These are phyloP conservation scores for Stenichneumon culpator DNA, from an alignment of 2,888 invertebrate genomes.

Conservation along the genomic window DNA sequence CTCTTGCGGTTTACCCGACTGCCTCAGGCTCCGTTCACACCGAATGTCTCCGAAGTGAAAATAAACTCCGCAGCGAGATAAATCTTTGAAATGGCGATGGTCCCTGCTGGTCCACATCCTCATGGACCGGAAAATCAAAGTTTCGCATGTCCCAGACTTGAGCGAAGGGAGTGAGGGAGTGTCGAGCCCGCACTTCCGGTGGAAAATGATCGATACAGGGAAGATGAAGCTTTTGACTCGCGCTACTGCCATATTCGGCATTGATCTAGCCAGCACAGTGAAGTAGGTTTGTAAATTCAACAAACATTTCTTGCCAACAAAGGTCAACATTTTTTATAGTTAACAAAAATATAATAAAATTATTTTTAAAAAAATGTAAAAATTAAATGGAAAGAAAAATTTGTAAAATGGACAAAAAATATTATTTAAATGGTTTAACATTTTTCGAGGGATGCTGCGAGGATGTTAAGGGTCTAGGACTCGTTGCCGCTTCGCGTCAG, in stretches of 20 bases:
- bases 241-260: too few species aligned
- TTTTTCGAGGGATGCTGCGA: neutral
- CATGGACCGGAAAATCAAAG: conserved; percentile 36
- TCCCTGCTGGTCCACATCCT: conserved; percentile 28
- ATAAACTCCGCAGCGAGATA: neutral
- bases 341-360: neutral
- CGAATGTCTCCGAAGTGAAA: conserved; percentile 12
- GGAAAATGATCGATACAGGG: neutral
- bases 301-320: neutral
- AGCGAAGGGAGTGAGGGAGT: neutral
- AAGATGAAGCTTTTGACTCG: neutral
- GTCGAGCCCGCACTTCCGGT: neutral
- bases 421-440: neutral
- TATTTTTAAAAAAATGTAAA: neutral
- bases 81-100: neutral
- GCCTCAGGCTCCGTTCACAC: conserved; percentile 40
- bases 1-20: conserved; percentile 28
- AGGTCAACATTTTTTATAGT: neutral
- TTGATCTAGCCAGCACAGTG: neutral
- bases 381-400: neutral
- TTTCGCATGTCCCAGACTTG: conserved; percentile 30
- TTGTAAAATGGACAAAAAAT: neutral
- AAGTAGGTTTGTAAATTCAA: too few species aligned
- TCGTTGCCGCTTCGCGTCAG: neutral
- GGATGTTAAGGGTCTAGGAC: neutral